Evolutionary conservation across 2,113 vertebrate genomes (phyloP), one percentile per base, ranked within the genome.

Genomic region (Gallinago undulata): DNA sequence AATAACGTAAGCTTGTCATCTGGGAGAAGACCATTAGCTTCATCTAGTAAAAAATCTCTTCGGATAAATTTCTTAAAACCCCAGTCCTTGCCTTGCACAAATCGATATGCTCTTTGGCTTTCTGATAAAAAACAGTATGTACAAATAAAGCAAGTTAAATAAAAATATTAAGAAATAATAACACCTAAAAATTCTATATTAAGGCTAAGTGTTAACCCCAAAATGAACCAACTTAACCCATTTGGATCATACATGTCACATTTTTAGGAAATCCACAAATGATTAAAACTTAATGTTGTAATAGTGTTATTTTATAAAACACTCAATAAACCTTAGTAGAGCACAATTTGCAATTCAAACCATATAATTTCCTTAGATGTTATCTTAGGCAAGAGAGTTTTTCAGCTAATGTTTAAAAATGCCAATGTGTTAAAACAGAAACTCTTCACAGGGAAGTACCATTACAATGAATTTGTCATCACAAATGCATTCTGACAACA

Each of bases 101-200:
- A 99, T 96, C 99, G 98, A 98, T 99, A 99, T 2, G 99, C 99
- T 99, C 99, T 99, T 99, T 99, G 99, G 99, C 99, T 99, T 99
- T 99, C 99, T 99, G 98, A 89, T 80, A 45, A 81, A 76, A 91
- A 92, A 97, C 5, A 97, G 78, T 80, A 69, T 2, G 25, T 4
- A 80, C 51, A 97, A 89, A 88, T 33, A 82, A 63, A 94, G 53
- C 23, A 87, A 69, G n/a, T 93, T 82, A 75, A 77, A 80, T 33
- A 43, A 18, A 70, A 86, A 75, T 10, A 48, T 4, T 39, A 73
- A 51, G 47, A 74, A 80, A 48, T 2, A 50, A 5, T 1, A 73
- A 19, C 33, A 72, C 10, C 25, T 33, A 48, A 31, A 53, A 37
- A n/a, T 51, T 62, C 35, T 33, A 19, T 18, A 60, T n/a, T 37